Conservation (phyloP, 2,113 vertebrate genomes). For the Loxodonta africana region DNA sequence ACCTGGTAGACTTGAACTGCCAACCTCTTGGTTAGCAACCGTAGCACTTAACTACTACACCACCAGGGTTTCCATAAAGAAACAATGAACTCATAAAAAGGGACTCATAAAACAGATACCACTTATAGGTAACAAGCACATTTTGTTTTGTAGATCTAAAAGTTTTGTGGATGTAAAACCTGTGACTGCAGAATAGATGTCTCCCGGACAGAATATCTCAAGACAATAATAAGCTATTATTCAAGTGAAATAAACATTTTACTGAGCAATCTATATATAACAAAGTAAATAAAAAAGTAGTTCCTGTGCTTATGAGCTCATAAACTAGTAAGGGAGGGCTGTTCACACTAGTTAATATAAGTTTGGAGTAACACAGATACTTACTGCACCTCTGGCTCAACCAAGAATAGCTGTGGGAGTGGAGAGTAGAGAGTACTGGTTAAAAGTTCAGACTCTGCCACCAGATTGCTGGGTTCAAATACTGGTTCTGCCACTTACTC, state of each 20-base stretch:
- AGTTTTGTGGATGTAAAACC: not conserved
- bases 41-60: too few species aligned
- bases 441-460: not conserved
- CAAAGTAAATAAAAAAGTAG: conserved; percentile 40
- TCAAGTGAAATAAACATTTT: conserved; percentile 11
- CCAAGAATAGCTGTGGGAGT: not conserved
- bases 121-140: not conserved
- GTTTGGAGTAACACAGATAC: not conserved
- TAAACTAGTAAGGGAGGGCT: not conserved
- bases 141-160: not conserved
- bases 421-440: not conserved
- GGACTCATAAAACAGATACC: not conserved
- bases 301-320: not conserved
- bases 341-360: not conserved
- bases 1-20: too few species aligned
- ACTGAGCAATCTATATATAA: not conserved
- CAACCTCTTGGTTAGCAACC: too few species aligned
- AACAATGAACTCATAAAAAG: too few species aligned
- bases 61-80: too few species aligned
- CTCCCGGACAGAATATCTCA: not conserved
- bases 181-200: not conserved
- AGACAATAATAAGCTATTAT: conserved; percentile 16
- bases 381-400: not conserved
- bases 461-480: not conserved
- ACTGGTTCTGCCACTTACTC: not conserved